Evolutionary conservation across 64 coral and sea anemone species (phyloP), one percentile per base, ranked within the genome.

Genomic region (Platygyra sinensis): DNA sequence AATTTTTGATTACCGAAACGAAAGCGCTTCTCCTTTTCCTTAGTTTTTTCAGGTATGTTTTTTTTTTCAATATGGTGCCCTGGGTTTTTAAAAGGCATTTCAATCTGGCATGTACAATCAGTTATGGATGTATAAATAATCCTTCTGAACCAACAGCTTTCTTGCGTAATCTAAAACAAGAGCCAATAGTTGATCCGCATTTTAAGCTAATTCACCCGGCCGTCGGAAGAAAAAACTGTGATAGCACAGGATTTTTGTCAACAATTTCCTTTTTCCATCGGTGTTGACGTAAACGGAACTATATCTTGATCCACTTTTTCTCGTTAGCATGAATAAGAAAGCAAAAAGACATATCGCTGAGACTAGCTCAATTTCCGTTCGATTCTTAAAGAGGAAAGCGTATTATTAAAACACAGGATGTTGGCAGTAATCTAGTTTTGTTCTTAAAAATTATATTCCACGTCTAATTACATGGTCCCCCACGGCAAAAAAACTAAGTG

Each of bases 321-420:
- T 79, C 60, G 77, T 95, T 83, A 91, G 85, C 67, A 77, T 74
- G 94, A 91, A 91, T 91, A 88, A 91, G 75, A 91, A 91, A 91
- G 94, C 78, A 67, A 88, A 95, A 82, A 95, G 86, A 89, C 90
- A 89, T 95, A 91, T 91, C 83, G 85, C 90, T 59, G 87, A 61
- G 81, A 76, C 89, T 84, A 62, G 76, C 64, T 65, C 90, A 88
- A 95, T 92, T 95, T 95, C 94, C 94, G 89, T 77, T 92, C 69
- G 30, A 27, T 83, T 95, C 91, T 72, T 95, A 60, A 76, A 77
- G 76, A 90, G 73, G 74, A 82, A 80, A 89, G 80, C 82, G 73
- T 92, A 92, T 95, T 95, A 95, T 92, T 87, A 87, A 95, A 91
- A 95, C 77, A 92, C 94, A 95, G 94, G 94, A 95, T 92, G 94